A percentile compares a stretch with the other conserved stretches of the same genome.
These are phyloP conservation scores for Chionoecetes opilio DNA, from an alignment of 1,140 invertebrate species.

Conservation along the genomic window DNA sequence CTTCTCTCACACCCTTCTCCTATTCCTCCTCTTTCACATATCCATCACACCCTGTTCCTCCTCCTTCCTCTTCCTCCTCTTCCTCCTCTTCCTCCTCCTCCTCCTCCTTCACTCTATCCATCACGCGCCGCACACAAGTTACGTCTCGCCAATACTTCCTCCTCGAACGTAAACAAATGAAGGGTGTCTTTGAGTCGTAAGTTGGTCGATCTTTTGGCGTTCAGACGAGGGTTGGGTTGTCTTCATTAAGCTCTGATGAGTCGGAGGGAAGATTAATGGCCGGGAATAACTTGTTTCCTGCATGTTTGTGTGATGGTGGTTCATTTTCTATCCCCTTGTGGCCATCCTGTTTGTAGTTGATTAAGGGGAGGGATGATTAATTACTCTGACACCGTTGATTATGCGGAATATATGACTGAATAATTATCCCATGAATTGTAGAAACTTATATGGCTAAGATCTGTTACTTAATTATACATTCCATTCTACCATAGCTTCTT, in stretches of 20 bases:
- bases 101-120: not conserved
- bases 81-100: not conserved
- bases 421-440: too few relatives aligned
- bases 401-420: too few relatives aligned
- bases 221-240: not conserved
- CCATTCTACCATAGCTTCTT: too few relatives aligned
- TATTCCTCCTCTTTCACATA: not conserved
- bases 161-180: not conserved
- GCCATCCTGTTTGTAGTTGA: too few relatives aligned
- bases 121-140: not conserved
- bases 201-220: not conserved
- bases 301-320: not conserved
- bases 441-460: too few relatives aligned
- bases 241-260: slow-evolving; percentile 9
- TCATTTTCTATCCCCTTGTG: too few relatives aligned
- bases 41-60: not conserved
- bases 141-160: not conserved
- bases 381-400: too few relatives aligned
- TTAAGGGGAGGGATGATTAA: too few relatives aligned
- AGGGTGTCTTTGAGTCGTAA: not conserved
- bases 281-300: not conserved
- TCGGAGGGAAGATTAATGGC: not conserved
- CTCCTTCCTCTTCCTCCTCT: not conserved
- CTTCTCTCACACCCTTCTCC: not conserved
- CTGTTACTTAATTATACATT: too few relatives aligned